Evolutionary conservation across 2,888 invertebrate genomes (phyloP).

Genomic region (Gryllus longicercus): DNA sequence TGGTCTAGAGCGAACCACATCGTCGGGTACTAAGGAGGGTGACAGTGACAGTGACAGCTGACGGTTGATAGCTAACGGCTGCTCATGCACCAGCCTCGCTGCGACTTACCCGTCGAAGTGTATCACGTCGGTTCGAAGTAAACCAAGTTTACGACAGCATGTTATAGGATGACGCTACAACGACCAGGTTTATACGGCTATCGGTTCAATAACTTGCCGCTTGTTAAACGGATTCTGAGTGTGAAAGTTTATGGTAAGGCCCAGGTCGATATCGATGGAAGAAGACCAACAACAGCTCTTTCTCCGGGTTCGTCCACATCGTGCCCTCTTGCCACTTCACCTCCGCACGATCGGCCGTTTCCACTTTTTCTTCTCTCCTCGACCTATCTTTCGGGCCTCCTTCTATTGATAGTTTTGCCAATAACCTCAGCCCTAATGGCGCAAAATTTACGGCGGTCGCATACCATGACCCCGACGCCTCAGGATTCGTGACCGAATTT

Average conservation of each 20-base stretch:
- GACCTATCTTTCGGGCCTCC: not conserved
- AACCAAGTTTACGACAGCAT: not conserved
- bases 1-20: too few relatives aligned
- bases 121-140: too few relatives aligned
- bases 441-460: not conserved
- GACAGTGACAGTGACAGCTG: too few relatives aligned
- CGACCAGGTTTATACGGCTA: not conserved
- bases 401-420: slow-evolving; percentile 2
- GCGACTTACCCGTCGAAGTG: too few relatives aligned
- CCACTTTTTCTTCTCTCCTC: not conserved
- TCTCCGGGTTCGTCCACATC: not conserved
- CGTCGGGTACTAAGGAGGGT: too few relatives aligned
- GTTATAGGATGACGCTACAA: not conserved
- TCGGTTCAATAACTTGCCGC: not conserved
- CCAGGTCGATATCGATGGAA: not conserved
- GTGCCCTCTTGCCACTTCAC: not conserved
- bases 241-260: not conserved
- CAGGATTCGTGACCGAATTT: too few relatives aligned
- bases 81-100: too few relatives aligned
- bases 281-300: not conserved
- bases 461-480: too few relatives aligned
- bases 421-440: not conserved
- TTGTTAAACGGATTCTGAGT: not conserved
- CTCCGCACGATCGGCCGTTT: not conserved
- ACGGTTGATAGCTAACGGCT: too few relatives aligned